A percentile compares a stretch with the other conserved stretches of the same genome.
Conservation (phyloP, 2,797 vertebrate genomes). For the Pelobates cultripes region DNA sequence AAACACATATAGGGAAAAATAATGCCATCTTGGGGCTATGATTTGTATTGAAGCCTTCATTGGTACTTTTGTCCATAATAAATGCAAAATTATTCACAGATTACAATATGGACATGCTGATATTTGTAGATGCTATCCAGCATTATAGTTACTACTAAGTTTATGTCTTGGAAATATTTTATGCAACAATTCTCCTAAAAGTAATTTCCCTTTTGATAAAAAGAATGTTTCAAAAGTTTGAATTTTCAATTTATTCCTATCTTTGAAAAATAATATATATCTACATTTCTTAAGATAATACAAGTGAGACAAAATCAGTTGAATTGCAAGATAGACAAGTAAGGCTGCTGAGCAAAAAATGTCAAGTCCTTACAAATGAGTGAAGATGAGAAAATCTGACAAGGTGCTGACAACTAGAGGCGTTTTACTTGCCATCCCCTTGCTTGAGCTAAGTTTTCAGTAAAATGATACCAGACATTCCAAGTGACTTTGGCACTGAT, state of each 20-base stretch:
- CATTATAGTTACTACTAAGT: too few relatives aligned
- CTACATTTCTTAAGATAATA: not conserved
- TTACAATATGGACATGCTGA: too few relatives aligned
- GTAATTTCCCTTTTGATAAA: not conserved
- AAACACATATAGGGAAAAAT: too few relatives aligned
- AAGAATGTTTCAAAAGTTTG: not conserved
- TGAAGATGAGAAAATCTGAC: slow-evolving; percentile 42
- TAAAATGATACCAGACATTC: slow-evolving; percentile 34
- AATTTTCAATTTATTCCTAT: not conserved
- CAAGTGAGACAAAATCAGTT: not conserved
- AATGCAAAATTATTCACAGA: too few relatives aligned
- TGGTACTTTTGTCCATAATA: too few relatives aligned
- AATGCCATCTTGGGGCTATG: too few relatives aligned
- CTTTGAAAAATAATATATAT: not conserved
- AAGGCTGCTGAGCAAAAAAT: slow-evolving; percentile 23
- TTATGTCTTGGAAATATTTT: too few relatives aligned
- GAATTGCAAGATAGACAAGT: not conserved
- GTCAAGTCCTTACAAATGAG: slow-evolving; percentile 34
- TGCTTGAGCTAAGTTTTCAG: slow-evolving; percentile 11
- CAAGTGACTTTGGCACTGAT: slow-evolving; percentile 39
- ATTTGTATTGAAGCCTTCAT: too few relatives aligned
- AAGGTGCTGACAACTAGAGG: slow-evolving; percentile 41
- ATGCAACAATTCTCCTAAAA: too few relatives aligned
- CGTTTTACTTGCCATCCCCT: slow-evolving; percentile 35
- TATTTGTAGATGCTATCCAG: too few relatives aligned